Conservation (phyloP, 2,888 invertebrate genomes). For the Hartigia nigra region DNA sequence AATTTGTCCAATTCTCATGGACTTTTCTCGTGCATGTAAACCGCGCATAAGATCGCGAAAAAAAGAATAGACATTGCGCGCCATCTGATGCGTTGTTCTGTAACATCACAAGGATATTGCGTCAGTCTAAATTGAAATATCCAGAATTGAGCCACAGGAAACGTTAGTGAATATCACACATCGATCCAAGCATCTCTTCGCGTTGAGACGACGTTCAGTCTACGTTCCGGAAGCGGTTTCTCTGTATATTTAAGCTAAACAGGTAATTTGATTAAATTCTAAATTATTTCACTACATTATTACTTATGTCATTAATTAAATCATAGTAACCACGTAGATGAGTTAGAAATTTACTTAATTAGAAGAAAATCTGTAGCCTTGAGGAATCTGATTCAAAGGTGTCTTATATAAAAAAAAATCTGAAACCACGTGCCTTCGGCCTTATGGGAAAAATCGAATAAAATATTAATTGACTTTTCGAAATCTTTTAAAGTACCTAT, state of each 20-base stretch:
- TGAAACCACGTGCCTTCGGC: not conserved
- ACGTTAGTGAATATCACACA: constrained; percentile 13
- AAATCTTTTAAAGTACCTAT: not conserved
- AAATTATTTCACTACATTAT: not conserved
- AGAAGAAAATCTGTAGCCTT: not conserved
- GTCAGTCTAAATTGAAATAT: constrained; percentile 44
- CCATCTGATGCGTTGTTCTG: not conserved
- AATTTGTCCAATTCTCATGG: not conserved
- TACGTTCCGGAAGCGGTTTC: constrained; percentile 30
- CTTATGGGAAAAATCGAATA: not conserved
- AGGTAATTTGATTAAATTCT: not conserved
- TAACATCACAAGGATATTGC: constrained; percentile 33
- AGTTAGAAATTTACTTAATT: not conserved
- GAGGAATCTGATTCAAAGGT: not conserved
- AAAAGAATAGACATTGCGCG: not conserved
- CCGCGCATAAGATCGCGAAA: not conserved
- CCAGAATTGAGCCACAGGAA: constrained; percentile 23
- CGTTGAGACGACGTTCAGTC: constrained; percentile 40
- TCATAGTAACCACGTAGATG: not conserved
- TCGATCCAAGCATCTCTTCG: constrained; percentile 48
- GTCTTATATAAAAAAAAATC: not conserved
- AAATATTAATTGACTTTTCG: not conserved
- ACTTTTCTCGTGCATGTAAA: not conserved
- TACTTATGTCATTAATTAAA: not conserved
- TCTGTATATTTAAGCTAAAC: constrained; percentile 31